A percentile compares a stretch with the other conserved stretches of the same genome.
phyloP scores from a whole-genome alignment of 1,140 invertebrate species.

The Tribolium castaneum region DNA sequence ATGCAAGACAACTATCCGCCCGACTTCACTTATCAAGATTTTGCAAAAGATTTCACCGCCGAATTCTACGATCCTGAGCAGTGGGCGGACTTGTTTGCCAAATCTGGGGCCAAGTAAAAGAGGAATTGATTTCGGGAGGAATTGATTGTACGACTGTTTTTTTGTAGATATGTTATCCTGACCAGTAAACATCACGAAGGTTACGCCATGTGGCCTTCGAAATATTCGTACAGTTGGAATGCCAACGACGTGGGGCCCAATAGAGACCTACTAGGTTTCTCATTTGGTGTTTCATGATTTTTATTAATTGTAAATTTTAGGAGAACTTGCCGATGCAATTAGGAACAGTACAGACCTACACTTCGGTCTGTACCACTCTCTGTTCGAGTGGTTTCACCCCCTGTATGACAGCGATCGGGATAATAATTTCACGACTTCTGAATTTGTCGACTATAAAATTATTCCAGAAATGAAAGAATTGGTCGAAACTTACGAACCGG shows the following conservation, averaged over 20 bases:
- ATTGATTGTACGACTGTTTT: not conserved
- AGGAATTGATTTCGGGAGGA: not conserved
- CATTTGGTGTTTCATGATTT: no score
- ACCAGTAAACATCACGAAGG: slow-evolving; percentile 97
- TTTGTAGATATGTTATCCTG: slow-evolving; percentile 83
- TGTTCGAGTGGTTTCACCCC: slow-evolving; percentile 94
- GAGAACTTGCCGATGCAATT: slow-evolving; percentile 79
- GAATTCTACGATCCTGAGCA: slow-evolving; percentile 83
- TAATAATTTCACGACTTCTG: slow-evolving; percentile 73
- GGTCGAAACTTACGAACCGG: slow-evolving; percentile 84
- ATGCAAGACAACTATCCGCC: slow-evolving; percentile 84
- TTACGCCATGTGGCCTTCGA: slow-evolving; percentile 89
- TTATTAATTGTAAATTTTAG: slow-evolving; percentile 61
- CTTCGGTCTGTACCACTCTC: slow-evolving; percentile 90
- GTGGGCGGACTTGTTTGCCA: slow-evolving; percentile 81
- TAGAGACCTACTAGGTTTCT: slow-evolving; percentile 78
- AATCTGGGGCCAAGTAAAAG: slow-evolving; percentile 81
- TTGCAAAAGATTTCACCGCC: slow-evolving; percentile 82
- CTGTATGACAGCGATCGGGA: slow-evolving; percentile 81
- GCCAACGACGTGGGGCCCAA: slow-evolving; percentile 86
- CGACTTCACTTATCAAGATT: slow-evolving; percentile 88
- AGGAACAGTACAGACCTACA: slow-evolving; percentile 71
- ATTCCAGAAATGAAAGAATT: slow-evolving; percentile 82
- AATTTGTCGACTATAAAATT: slow-evolving; percentile 77
- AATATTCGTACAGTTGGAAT: slow-evolving; percentile 91